phyloP scores from a whole-genome alignment of 2,888 invertebrate genomes.

The Xanthia togata region DNA sequence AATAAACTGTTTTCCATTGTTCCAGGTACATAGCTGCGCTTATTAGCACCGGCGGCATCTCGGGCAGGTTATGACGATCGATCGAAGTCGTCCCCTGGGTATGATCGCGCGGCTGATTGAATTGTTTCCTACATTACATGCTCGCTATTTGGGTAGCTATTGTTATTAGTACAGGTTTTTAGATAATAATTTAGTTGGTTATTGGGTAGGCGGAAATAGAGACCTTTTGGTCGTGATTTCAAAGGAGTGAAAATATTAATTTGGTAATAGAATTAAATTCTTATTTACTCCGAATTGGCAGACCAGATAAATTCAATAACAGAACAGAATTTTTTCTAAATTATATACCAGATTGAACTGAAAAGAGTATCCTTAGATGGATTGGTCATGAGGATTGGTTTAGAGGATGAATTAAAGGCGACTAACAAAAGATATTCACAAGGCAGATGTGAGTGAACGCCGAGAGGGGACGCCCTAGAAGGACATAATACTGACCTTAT shows the following conservation, averaged over 20 bases:
- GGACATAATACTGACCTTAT: not conserved
- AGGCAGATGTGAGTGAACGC: not conserved
- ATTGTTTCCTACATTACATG: conserved; percentile 43
- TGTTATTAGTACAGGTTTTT: conserved; percentile 32
- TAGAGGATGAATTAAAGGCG: not conserved
- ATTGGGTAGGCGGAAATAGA: not conserved
- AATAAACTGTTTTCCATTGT: conserved; percentile 57
- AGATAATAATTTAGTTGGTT: conserved; percentile 24
- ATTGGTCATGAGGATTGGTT: not conserved
- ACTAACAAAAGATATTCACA: not conserved
- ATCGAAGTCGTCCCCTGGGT: conserved; percentile 50
- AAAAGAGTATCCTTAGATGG: not conserved
- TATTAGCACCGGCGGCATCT: conserved; percentile 34
- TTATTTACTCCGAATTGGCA: not conserved
- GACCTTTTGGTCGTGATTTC: not conserved
- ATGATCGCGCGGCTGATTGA: conserved; percentile 56
- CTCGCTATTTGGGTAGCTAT: conserved; percentile 28
- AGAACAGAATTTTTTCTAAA: not conserved
- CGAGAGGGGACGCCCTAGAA: not conserved
- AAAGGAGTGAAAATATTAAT: not conserved
- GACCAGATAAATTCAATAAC: not conserved
- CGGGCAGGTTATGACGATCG: conserved; percentile 37
- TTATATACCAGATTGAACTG: not conserved
- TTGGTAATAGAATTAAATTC: not conserved
- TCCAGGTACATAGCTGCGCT: conserved; percentile 64